phyloP scores from a whole-genome alignment of 2,113 vertebrate species.

The Hystrix cristata region DNA sequence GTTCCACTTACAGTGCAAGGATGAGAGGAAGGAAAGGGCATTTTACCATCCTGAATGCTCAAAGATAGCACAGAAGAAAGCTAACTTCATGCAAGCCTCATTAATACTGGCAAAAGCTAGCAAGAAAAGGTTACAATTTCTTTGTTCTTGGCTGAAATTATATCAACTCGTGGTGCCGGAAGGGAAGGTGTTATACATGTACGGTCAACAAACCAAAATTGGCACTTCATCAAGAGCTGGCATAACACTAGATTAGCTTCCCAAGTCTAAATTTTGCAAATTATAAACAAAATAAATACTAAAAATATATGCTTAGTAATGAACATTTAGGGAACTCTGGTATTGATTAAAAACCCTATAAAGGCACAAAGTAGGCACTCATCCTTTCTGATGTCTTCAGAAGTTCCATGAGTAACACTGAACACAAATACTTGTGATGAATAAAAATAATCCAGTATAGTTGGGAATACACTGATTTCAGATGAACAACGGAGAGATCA shows the following conservation, averaged over 20 bases:
- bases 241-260: not conserved
- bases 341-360: not conserved
- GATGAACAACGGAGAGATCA: not conserved
- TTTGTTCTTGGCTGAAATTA: conserved; percentile 45
- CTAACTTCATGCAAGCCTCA: not conserved
- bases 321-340: not conserved
- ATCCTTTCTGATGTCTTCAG: not conserved
- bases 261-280: not conserved
- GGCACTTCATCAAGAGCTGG: conserved; percentile 22
- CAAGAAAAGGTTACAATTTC: not conserved
- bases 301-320: not conserved
- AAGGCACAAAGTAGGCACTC: conserved; percentile 8
- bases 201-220: conserved; percentile 30
- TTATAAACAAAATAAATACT: conserved; percentile 2
- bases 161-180: not conserved
- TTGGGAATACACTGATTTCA: not conserved
- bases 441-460: not conserved
- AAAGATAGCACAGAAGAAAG: not conserved
- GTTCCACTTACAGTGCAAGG: not conserved
- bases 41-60: not conserved
- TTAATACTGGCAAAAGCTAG: not conserved
- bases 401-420: not conserved
- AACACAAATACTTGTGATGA: not conserved
- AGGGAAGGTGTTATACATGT: not conserved
- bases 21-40: not conserved